Evolutionary conservation across 1,140 invertebrate species (phyloP).

Genomic region (Antheraea pernyi): DNA sequence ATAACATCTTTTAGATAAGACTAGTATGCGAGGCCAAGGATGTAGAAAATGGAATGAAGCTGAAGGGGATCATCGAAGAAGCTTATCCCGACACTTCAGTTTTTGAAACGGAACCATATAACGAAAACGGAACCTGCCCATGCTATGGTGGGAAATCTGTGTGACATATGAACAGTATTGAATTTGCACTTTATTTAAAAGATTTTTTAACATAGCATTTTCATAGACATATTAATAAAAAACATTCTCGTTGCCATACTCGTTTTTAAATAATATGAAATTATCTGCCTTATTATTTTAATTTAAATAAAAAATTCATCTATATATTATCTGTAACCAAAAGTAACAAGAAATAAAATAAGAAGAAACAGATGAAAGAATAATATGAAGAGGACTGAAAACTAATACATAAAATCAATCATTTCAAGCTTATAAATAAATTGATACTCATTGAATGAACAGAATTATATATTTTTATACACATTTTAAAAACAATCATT

Average conservation of each 20-base stretch:
- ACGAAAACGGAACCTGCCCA: conserved; percentile 53
- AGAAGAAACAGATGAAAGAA: too few species aligned
- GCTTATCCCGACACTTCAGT: conserved; percentile 43
- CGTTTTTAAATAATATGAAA: too few species aligned
- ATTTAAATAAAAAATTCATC: too few species aligned
- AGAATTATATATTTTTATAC: not conserved
- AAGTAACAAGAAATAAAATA: too few species aligned
- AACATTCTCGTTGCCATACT: too few species aligned
- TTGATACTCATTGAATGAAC: not conserved
- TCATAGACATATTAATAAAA: too few species aligned
- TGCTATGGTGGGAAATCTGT: conserved; percentile 45
- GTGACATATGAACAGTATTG: not conserved
- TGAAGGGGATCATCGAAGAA: conserved; percentile 60
- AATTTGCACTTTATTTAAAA: not conserved
- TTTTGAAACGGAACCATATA: conserved; percentile 65
- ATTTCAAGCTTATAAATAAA: conserved; percentile 17
- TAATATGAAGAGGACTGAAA: too few species aligned
- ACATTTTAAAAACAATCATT: not conserved
- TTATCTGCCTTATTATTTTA: too few species aligned
- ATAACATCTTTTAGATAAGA: conserved; percentile 45
- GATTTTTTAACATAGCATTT: not conserved
- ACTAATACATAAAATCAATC: too few species aligned
- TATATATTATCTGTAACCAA: too few species aligned
- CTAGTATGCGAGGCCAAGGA: conserved; percentile 51
- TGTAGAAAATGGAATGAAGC: conserved; percentile 58